These are phyloP conservation scores for Trochalopteron elliotii DNA, from an alignment of 2,113 vertebrate species.

Conservation along the genomic window DNA sequence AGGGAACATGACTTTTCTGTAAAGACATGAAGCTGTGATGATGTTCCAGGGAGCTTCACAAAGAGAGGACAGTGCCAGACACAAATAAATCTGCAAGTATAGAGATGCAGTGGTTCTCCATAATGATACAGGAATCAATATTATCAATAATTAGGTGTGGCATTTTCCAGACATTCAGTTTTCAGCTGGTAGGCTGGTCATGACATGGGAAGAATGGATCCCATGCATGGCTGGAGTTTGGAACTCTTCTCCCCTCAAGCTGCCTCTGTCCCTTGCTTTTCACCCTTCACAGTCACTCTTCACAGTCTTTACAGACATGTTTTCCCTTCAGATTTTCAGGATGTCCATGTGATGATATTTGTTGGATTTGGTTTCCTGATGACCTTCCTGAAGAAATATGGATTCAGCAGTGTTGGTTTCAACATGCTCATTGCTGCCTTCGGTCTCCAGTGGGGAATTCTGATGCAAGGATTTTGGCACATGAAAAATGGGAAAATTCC, in stretches of 20 bases:
- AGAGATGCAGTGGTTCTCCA: neutral
- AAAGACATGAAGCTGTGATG: neutral
- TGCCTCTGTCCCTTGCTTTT: neutral
- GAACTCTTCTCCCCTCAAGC: neutral
- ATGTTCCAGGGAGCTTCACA: neutral
- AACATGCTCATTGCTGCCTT: slow-evolving; percentile 92
- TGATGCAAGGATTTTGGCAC: slow-evolving; percentile 86
- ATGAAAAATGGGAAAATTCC: slow-evolving; percentile 56
- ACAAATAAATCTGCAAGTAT: neutral
- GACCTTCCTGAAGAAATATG: slow-evolving; percentile 95
- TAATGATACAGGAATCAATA: neutral
- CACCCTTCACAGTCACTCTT: neutral
- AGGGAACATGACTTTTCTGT: neutral
- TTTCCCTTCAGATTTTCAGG: slow-evolving; percentile 86
- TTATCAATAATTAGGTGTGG: neutral
- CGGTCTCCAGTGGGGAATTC: slow-evolving; percentile 91
- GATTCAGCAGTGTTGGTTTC: slow-evolving; percentile 91
- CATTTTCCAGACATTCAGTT: neutral
- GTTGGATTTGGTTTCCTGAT: slow-evolving; percentile 96
- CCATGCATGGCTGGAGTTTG: neutral
- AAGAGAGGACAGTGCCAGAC: neutral
- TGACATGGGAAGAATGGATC: neutral
- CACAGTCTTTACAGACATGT: neutral
- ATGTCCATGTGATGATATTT: slow-evolving; percentile 98
- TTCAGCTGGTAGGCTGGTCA: neutral